Percentiles rank a stretch among this genome's conserved stretches.
Conservation (phyloP, 2,888 invertebrate species). For the Orthosia cruda region DNA sequence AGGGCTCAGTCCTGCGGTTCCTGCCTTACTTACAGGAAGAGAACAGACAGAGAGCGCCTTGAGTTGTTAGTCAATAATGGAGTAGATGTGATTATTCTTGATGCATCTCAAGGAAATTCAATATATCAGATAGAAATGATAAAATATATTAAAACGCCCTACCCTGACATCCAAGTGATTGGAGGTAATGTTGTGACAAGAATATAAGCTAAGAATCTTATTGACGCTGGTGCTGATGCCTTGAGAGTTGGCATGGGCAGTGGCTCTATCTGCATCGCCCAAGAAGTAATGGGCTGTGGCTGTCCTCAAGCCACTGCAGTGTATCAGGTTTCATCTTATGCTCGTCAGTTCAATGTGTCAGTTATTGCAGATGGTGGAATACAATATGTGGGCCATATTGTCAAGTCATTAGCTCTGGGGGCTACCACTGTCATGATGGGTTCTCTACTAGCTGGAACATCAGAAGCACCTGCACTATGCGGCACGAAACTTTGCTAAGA, state of each 20-base stretch:
- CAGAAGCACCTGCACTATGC: slow-evolving; percentile 99
- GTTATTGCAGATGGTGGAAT: slow-evolving; percentile 99
- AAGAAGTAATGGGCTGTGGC: slow-evolving; percentile 99
- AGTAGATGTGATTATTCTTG: slow-evolving; percentile 98
- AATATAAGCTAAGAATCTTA: slow-evolving; percentile 98
- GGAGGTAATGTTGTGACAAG: slow-evolving; percentile 99
- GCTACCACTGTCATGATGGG: slow-evolving; percentile 99
- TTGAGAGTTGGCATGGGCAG: slow-evolving; percentile 99
- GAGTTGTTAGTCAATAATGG: slow-evolving; percentile 96
- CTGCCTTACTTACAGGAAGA: no score
- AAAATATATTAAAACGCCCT: slow-evolving; percentile 96
- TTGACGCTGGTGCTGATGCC: slow-evolving; percentile 99
- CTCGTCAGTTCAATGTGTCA: slow-evolving; percentile 97
- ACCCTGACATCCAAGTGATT: slow-evolving; percentile 97
- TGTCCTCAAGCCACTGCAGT: slow-evolving; percentile 99
- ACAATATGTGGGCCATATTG: slow-evolving; percentile 98
- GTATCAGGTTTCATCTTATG: slow-evolving; percentile 98
- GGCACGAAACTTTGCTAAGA: no score
- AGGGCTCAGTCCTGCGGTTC: no score
- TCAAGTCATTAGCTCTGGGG: slow-evolving; percentile 98
- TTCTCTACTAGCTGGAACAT: slow-evolving; percentile 98
- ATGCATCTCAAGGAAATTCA: slow-evolving; percentile 99
- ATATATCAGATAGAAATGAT: slow-evolving; percentile 99
- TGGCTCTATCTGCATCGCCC: slow-evolving; percentile 99
- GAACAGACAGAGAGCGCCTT: slow-evolving; percentile 95